phyloP scores from a whole-genome alignment of 2,113 vertebrate species.

The Hippopotamus amphibius region DNA sequence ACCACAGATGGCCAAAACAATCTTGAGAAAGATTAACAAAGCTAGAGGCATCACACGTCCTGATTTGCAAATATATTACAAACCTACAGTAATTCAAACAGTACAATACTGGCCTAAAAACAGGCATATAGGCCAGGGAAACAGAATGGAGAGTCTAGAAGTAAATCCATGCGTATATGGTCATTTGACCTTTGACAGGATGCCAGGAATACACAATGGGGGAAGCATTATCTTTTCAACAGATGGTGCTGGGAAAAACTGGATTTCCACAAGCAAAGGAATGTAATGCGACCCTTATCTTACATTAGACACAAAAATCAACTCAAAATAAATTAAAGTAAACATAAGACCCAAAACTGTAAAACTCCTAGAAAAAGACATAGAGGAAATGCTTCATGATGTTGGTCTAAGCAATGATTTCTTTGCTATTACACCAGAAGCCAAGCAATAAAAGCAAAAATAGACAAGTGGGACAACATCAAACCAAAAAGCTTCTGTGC shows the following conservation, averaged over 20 bases:
- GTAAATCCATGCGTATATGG: accelerated
- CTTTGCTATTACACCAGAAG: not conserved
- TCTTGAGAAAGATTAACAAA: not conserved
- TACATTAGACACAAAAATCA: not conserved
- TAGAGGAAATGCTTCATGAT: too few species aligned
- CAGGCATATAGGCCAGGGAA: accelerated
- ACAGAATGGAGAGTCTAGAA: not conserved
- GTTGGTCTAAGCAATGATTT: not conserved
- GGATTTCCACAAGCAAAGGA: not conserved
- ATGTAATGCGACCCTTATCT: not conserved
- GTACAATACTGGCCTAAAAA: not conserved
- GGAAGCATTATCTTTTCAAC: not conserved
- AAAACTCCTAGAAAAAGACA: not conserved
- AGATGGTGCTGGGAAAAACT: not conserved
- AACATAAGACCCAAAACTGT: not conserved
- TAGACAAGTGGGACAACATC: not conserved
- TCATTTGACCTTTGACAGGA: not conserved
- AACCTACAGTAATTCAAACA: not conserved
- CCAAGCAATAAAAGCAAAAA: not conserved
- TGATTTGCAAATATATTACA: not conserved
- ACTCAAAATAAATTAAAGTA: not conserved
- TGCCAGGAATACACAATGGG: not conserved
- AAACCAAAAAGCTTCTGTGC: not conserved
- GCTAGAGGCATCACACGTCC: not conserved
- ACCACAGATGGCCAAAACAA: not conserved